Conservation (phyloP, 2,113 vertebrate genomes). For the Protobothrops mucrosquamatus region DNA sequence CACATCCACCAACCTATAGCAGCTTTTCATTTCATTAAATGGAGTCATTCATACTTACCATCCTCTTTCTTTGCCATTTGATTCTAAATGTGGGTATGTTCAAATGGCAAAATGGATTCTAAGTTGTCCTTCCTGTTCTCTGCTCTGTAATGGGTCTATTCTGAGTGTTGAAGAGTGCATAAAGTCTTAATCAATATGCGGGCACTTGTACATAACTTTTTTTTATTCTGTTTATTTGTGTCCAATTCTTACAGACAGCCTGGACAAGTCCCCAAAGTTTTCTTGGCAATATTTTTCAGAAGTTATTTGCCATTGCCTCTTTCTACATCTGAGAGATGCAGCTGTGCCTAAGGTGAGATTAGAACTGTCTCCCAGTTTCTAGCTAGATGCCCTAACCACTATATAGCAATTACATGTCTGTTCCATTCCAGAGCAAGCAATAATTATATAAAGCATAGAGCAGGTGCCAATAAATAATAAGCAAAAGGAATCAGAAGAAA, state of each 20-base stretch:
- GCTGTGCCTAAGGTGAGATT: not conserved
- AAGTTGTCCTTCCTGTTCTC: not conserved
- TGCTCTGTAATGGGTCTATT: fast-evolving
- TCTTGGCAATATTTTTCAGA: not conserved
- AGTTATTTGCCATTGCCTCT: not conserved
- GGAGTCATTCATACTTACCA: slow-evolving; percentile 56
- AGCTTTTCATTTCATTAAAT: slow-evolving; percentile 32
- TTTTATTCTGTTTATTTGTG: not conserved
- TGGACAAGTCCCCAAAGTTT: not conserved
- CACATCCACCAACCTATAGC: not conserved
- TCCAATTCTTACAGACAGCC: not conserved
- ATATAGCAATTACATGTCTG: not conserved
- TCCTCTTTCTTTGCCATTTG: slow-evolving; percentile 33
- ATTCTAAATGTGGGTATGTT: slow-evolving; percentile 55
- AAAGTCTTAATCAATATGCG: not conserved
- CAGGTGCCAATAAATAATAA: not conserved
- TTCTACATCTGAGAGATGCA: not conserved
- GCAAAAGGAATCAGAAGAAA: not conserved
- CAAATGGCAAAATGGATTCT: not conserved
- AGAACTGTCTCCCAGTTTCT: not conserved
- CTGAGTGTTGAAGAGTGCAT: not conserved
- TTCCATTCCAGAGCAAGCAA: not conserved
- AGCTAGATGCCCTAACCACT: not conserved
- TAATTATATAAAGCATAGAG: not conserved
- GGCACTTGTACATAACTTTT: not conserved